A percentile compares a stretch with the other conserved stretches of the same genome.
Evolutionary conservation across 2,113 vertebrate species (phyloP).

Genomic region (Salminus brasiliensis): DNA sequence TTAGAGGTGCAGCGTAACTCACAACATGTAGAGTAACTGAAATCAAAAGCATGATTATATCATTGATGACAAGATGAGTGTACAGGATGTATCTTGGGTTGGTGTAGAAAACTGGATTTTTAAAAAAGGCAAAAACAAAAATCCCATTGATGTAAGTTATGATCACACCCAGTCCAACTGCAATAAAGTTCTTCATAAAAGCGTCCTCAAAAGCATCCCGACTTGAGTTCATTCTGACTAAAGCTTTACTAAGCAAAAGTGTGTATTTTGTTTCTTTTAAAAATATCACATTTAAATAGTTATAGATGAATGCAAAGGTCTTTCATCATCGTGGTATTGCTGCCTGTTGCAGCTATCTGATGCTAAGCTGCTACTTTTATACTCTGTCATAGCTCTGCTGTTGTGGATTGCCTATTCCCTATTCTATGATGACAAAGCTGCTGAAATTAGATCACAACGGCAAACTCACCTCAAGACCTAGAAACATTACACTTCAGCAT

Average conservation of each 20-base stretch:
- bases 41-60: slow-evolving; percentile 31
- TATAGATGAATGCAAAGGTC: too few species aligned
- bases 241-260: background rate
- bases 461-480: too few species aligned
- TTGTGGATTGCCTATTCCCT: too few species aligned
- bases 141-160: slow-evolving; percentile 47
- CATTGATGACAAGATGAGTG: slow-evolving; percentile 49
- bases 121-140: slow-evolving; percentile 35
- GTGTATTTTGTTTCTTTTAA: background rate
- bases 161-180: slow-evolving; percentile 31
- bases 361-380: too few species aligned
- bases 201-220: slow-evolving; percentile 36
- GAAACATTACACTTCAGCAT: too few species aligned
- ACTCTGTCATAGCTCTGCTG: too few species aligned
- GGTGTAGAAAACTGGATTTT: slow-evolving; percentile 27
- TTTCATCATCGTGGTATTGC: too few species aligned
- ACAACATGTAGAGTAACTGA: slow-evolving; percentile 14
- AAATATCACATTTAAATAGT: too few species aligned
- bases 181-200: slow-evolving; percentile 38
- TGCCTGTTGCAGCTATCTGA: too few species aligned
- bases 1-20: background rate
- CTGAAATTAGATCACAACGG: too few species aligned
- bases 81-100: slow-evolving; percentile 53
- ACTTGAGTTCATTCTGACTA: slow-evolving; percentile 14
- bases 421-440: too few species aligned